phyloP scores from a whole-genome alignment of 2,113 vertebrate genomes.

The Urocitellus parryii region DNA sequence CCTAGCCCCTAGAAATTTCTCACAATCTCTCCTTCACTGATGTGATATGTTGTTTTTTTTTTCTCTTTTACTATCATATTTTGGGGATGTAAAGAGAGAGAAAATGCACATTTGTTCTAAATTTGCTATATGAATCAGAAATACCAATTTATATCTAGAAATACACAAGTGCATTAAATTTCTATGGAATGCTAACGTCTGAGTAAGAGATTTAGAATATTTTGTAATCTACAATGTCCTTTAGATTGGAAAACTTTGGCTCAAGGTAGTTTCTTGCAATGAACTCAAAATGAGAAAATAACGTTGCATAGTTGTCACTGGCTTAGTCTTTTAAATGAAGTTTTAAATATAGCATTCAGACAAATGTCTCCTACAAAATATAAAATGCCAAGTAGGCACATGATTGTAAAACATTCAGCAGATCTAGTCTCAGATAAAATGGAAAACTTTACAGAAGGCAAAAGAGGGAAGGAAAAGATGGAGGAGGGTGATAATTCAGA shows the following conservation, averaged over 20 bases:
- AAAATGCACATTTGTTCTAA: not conserved
- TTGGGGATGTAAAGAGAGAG: not conserved
- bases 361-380: not conserved
- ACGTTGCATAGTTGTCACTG: not conserved
- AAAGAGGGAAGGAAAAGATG: not conserved
- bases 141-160: not conserved
- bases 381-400: slow-evolving; percentile 9
- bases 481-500: slow-evolving; percentile 20
- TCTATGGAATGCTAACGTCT: not conserved
- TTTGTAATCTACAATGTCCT: not conserved
- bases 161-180: not conserved
- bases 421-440: not conserved
- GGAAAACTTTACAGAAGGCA: not conserved
- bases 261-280: slow-evolving; percentile 33
- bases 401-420: not conserved
- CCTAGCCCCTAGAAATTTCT: not conserved
- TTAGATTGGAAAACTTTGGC: not conserved
- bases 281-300: slow-evolving; percentile 47
- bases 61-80: slow-evolving; percentile 16
- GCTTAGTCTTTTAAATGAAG: not conserved
- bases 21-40: not conserved
- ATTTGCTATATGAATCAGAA: slow-evolving; percentile 36
- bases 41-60: not conserved
- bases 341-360: slow-evolving; percentile 25
- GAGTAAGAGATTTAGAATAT: slow-evolving; percentile 31